Evolutionary conservation across 2,797 vertebrate genomes (phyloP), one percentile per base, ranked within the genome.

Genomic region (Sphenopsis melanotis): DNA sequence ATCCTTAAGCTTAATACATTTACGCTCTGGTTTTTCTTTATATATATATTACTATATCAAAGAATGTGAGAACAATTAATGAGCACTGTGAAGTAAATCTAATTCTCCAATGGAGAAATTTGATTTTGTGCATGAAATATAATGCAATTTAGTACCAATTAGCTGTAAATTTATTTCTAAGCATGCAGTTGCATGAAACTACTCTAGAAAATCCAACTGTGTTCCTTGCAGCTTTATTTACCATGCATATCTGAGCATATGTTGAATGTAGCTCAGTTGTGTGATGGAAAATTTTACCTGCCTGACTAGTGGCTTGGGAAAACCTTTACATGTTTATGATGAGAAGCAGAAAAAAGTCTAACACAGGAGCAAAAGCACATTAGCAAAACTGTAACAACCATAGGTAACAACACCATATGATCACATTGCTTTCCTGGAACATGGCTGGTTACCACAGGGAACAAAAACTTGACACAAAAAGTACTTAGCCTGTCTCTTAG

Each of bases 401-500:
- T 47, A 86, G 72, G 72, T 75, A 94, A 93, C 88, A 63, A 66
- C 68, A 93, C 63, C 87, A 83, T 69, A 89, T 9, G 19, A 88
- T 32, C 61, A 91, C 92, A 64, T 24, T 36, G 57, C 78, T 92
- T 75, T 83, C 46, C 75, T 41, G 57, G 65, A 87, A 96, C 79
- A 95, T 18, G n/a, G 53, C 55, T 83, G 55, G 76, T 91, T 94
- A 90, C 74, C 72, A 94, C 95, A 91, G 79, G 72, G 61, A 78
- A 92, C 7, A 9, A 77, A 94, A 92, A 68, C 32, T 52, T 59
- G 76, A 93, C 92, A 78, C 44, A 61, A 89, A 85, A 85, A 57
- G 12, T 65, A 70, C 41, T 50, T 59, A 71, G 78, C 6, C 29
- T 90, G 61, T 36, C 59, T 76, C 57, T 82, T 44, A 65, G 26